Conservation (phyloP, 2,113 vertebrate species). For the Cynoglossus semilaevis region DNA sequence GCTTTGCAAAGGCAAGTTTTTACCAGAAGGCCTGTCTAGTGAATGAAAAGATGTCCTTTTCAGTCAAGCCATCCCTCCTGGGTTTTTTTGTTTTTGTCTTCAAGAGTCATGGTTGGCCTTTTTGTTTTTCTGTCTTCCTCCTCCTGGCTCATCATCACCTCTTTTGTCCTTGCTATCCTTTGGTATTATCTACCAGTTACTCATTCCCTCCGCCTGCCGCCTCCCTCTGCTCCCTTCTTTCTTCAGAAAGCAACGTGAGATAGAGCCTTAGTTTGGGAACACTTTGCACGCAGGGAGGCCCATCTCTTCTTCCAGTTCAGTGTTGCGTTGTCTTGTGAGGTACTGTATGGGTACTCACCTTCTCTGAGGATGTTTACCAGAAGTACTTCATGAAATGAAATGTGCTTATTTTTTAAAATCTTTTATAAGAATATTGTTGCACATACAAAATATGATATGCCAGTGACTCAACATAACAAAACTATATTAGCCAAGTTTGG, state of each 20-base stretch:
- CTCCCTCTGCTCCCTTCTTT: constrained; percentile 25
- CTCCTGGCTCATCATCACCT: constrained; percentile 16
- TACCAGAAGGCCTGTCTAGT: constrained; percentile 5
- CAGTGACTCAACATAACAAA: too few relatives aligned
- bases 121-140: constrained; percentile 14
- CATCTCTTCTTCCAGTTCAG: constrained; percentile 3
- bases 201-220: constrained; percentile 18
- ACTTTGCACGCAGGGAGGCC: background rate
- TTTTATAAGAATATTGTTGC: too few relatives aligned
- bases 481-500: too few relatives aligned
- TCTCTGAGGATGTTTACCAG: too few relatives aligned
- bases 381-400: background rate
- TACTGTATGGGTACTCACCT: too few relatives aligned
- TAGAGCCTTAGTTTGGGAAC: constrained; percentile 9
- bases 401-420: too few relatives aligned
- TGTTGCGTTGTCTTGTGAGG: background rate
- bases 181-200: constrained; percentile 43
- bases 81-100: constrained; percentile 16
- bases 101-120: constrained; percentile 5
- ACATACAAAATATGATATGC: too few relatives aligned
- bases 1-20: constrained; percentile 9
- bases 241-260: constrained; percentile 33
- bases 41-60: constrained; percentile 18
- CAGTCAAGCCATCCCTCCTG: constrained; percentile 50
- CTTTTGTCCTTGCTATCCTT: constrained; percentile 44